These are phyloP conservation scores for Clunio marinus DNA, from an alignment of 2,888 invertebrate genomes.

Conservation along the genomic window DNA sequence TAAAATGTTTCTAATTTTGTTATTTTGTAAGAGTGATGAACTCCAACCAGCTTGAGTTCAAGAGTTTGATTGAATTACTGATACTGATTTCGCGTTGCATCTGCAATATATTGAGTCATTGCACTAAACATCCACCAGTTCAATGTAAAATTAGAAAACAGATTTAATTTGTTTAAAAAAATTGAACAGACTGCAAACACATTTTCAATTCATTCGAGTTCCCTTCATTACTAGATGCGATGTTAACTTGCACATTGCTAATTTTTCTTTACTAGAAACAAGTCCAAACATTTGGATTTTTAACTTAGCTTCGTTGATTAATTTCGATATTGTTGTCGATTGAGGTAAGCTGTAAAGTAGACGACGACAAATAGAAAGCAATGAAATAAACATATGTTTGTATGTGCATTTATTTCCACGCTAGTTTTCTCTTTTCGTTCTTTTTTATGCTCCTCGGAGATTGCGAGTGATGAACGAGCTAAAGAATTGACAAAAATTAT, in stretches of 20 bases:
- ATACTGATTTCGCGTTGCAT: neutral
- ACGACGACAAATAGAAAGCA: neutral
- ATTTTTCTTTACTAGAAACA: neutral
- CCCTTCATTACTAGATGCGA: neutral
- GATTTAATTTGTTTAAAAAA: neutral
- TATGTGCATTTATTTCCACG: neutral
- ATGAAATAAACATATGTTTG: neutral
- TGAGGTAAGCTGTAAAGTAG: neutral
- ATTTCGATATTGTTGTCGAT: neutral
- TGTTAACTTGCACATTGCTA: neutral
- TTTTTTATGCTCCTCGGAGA: neutral
- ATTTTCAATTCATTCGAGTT: neutral
- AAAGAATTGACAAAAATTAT: slow-evolving; percentile 17
- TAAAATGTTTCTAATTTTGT: neutral
- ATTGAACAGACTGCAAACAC: slow-evolving; percentile 13
- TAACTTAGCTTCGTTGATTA: neutral
- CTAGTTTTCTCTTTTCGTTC: neutral
- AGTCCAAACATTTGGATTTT: neutral
- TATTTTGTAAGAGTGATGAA: neutral
- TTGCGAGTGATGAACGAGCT: slow-evolving; percentile 25
- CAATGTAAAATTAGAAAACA: neutral
- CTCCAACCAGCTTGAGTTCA: neutral
- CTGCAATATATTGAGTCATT: slow-evolving; percentile 16
- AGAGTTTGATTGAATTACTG: neutral
- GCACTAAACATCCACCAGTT: neutral